Evolutionary conservation across 1,140 invertebrate genomes (phyloP).

Genomic region (Ganaspis sp.): DNA sequence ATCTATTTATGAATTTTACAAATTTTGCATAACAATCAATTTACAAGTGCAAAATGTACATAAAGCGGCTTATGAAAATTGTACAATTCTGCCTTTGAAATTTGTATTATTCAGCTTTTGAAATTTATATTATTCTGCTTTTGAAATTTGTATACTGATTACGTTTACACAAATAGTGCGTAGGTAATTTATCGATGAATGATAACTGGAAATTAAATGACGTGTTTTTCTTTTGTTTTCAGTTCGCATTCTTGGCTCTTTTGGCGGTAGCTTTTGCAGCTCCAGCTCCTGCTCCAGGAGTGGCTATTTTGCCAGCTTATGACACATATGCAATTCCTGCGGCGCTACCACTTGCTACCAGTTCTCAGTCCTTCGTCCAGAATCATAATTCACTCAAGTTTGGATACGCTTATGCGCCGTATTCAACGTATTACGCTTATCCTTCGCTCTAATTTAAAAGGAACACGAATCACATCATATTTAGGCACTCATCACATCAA

Average conservation of each 20-base stretch:
- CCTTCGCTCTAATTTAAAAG: not conserved
- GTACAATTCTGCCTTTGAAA: no score
- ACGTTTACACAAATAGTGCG: no score
- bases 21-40: no score
- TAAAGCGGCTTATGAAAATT: no score
- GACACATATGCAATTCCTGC: not conserved
- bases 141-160: no score
- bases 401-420: not conserved
- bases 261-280: constrained; percentile 13
- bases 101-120: no score
- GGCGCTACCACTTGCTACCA: not conserved
- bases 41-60: no score
- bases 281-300: not conserved
- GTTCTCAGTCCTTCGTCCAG: not conserved
- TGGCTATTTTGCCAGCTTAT: not conserved
- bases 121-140: no score
- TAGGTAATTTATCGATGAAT: not conserved
- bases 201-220: not conserved
- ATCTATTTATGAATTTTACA: no score
- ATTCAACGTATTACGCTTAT: not conserved
- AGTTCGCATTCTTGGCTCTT: not conserved
- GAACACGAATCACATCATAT: not conserved
- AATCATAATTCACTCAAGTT: not conserved
- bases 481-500: not conserved
- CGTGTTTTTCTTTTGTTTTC: not conserved